Conservation (phyloP, 2,888 invertebrate species). For the Hipparchia semele region DNA sequence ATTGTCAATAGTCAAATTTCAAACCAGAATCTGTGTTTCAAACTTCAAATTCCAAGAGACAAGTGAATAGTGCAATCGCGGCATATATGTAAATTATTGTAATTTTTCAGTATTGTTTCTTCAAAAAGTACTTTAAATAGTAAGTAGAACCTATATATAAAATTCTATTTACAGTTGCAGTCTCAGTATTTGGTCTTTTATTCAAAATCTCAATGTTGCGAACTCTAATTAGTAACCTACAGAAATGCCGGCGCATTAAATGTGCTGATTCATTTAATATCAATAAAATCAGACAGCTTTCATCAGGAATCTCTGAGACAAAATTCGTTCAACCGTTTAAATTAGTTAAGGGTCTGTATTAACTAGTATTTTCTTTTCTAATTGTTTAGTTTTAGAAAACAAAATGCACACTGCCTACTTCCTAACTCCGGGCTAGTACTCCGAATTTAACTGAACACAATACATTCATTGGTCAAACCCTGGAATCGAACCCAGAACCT, state of each 20-base stretch:
- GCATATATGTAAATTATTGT: not conserved
- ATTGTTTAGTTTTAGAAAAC: not conserved
- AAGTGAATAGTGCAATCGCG: too few species aligned
- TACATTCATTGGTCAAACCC: too few species aligned
- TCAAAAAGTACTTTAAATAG: constrained; percentile 38
- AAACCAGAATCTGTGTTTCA: too few species aligned
- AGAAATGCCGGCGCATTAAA: constrained; percentile 70
- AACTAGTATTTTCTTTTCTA: not conserved
- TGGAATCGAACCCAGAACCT: too few species aligned
- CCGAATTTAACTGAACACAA: too few species aligned
- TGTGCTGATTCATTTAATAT: constrained; percentile 73
- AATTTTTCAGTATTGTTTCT: constrained; percentile 2
- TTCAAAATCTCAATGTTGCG: constrained; percentile 64
- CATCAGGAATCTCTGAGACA: constrained; percentile 51
- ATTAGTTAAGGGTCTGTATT: constrained; percentile 72
- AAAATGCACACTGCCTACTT: too few species aligned
- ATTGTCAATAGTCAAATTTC: too few species aligned
- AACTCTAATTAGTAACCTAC: constrained; percentile 69
- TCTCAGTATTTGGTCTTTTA: constrained; percentile 36
- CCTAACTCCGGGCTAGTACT: too few species aligned
- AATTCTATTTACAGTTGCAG: constrained; percentile 15
- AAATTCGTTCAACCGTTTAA: constrained; percentile 52
- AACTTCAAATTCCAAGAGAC: too few species aligned
- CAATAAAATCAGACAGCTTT: constrained; percentile 60
- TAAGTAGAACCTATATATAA: constrained; percentile 45